Evolutionary conservation across 2,797 vertebrate genomes (phyloP), one percentile per base, ranked within the genome.

Genomic region (Eupleurogrammus muticus): DNA sequence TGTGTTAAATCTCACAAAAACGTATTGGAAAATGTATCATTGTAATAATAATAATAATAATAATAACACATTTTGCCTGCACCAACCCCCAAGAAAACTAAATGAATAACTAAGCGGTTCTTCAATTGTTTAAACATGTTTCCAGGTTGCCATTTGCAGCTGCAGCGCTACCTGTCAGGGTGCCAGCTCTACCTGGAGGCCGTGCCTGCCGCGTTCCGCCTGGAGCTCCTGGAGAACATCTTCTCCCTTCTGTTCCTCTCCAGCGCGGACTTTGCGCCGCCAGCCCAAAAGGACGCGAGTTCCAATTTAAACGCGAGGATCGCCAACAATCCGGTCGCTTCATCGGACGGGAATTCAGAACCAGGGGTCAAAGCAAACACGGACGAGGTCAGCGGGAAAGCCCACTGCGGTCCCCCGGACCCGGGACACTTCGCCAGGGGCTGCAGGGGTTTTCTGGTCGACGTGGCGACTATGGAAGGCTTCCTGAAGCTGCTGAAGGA

Each of bases 141-240:
- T 59, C 34, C 90, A 98, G 97, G 91, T 85, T 87, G 61, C 83
- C 89, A 90, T 62, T 49, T 89, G 53, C 71, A 94, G 82, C 98
- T 98, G 86, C 88, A 93, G 83, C 92, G 90, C 63, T 97, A 95
- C 88, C 90, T 98, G 78, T 92, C 87, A 0, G 96, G 96, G 87
- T 99, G 97, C 86, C 96, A 96, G 84, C 94, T 96, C 66, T 96
- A 95, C 75, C 91, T 99, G 82, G 92, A 94, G 80, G 90, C 91
- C 0, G 32, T 98, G 61, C 97, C 97, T 0, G 88, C 93, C 72
- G 89, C 96, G 76, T 90, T 98, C 77, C 95, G 96, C 35, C 88
- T 99, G 83, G 98, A 99, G 87, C 94, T 99, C 71, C 93, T 99
- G 73, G 98, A 99, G 92, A 98, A 99, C 87, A 96, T 99, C 88